Conservation (phyloP, 2,797 vertebrate genomes). For the Hapalemur alaotrensis region DNA sequence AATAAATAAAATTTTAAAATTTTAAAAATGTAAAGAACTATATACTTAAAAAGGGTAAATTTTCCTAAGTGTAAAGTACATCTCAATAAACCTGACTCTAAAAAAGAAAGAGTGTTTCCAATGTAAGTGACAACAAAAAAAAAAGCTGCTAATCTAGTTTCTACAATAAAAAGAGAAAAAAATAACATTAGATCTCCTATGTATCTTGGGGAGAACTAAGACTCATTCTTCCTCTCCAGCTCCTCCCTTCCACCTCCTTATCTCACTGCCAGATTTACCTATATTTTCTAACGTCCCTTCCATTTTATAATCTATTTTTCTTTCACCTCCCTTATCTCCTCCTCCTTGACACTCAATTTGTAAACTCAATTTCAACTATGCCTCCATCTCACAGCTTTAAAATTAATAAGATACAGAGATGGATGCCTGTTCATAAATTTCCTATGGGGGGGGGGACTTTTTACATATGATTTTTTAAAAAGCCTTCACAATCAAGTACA, state of each 20-base stretch:
- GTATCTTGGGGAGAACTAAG: background rate
- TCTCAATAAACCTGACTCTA: background rate
- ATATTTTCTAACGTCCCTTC: background rate
- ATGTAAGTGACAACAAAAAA: background rate
- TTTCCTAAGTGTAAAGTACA: background rate
- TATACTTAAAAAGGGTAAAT: background rate
- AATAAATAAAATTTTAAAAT: too few relatives aligned
- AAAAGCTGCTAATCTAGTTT: background rate
- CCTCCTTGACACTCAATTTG: background rate
- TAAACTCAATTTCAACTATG: constrained; percentile 9
- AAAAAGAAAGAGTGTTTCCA: background rate
- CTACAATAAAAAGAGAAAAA: background rate
- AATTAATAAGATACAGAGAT: background rate
- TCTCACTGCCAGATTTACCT: background rate
- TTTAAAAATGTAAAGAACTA: background rate
- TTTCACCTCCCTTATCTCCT: background rate
- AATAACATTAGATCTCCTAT: background rate
- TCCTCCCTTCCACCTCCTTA: background rate
- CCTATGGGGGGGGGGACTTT: background rate
- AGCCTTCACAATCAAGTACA: constrained; percentile 23
- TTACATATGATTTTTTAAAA: background rate
- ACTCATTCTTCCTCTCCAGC: background rate
- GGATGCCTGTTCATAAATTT: background rate
- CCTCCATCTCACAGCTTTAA: background rate
- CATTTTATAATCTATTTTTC: background rate